These are phyloP conservation scores for Apodemia zela DNA, from an alignment of 2,888 invertebrate species.

Conservation along the genomic window DNA sequence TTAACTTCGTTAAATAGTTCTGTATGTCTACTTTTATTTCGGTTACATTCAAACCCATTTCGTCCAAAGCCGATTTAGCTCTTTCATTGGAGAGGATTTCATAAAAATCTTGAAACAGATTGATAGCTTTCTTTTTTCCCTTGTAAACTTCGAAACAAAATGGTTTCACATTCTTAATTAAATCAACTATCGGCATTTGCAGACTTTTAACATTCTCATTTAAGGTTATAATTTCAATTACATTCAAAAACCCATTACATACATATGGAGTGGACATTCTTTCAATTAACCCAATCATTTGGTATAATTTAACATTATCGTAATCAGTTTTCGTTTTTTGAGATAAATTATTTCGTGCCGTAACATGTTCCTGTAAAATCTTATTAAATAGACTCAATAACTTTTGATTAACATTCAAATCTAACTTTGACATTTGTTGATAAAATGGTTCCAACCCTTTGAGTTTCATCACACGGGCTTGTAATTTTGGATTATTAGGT, in stretches of 20 bases:
- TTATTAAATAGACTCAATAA: constrained; percentile 56
- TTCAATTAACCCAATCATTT: constrained; percentile 58
- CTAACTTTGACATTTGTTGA: constrained; percentile 49
- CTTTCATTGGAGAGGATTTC: constrained; percentile 39
- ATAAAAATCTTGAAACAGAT: constrained; percentile 43
- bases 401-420: constrained; percentile 40
- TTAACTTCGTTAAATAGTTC: constrained; percentile 45
- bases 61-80: constrained; percentile 32
- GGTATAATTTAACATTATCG: constrained; percentile 45
- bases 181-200: constrained; percentile 40
- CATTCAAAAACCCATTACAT: constrained; percentile 55
- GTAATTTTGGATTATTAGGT: constrained; percentile 54
- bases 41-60: constrained; percentile 39
- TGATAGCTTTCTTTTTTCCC: constrained; percentile 41
- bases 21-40: constrained; percentile 40
- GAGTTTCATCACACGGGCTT: constrained; percentile 57
- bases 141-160: constrained; percentile 47
- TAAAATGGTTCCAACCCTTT: constrained; percentile 63
- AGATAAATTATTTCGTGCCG: constrained; percentile 35
- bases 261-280: constrained; percentile 45
- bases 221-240: constrained; percentile 41
- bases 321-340: constrained; percentile 39
- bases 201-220: constrained; percentile 2
- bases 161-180: constrained; percentile 48
- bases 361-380: constrained; percentile 57